Percentiles rank a stretch among this genome's conserved stretches.
Evolutionary conservation across 2,113 vertebrate species (phyloP).

Genomic region (Mugil cephalus): DNA sequence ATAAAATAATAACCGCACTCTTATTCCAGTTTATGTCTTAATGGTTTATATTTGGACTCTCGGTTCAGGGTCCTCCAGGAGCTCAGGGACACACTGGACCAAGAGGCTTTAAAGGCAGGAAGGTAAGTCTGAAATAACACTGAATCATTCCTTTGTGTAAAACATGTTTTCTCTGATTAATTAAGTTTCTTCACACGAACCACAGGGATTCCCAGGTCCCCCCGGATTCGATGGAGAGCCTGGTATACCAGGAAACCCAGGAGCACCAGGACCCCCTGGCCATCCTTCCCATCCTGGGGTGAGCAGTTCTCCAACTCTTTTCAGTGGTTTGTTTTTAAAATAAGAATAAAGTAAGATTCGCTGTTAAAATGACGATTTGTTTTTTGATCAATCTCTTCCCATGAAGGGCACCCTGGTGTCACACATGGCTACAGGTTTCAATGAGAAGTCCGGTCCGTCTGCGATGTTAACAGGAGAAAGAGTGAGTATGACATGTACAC

Average conservation of each 20-base stretch:
- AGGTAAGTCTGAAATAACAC: slow-evolving; percentile 72
- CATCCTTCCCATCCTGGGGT: slow-evolving; percentile 88
- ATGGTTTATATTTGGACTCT: neutral
- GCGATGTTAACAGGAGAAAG: slow-evolving; percentile 88
- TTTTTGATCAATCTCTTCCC: neutral
- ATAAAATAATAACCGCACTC: too few relatives aligned
- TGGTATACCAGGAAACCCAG: slow-evolving; percentile 94
- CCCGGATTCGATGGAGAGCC: slow-evolving; percentile 95
- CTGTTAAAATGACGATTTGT: fast-evolving
- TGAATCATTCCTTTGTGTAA: neutral
- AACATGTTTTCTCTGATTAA: neutral
- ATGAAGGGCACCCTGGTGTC: slow-evolving; percentile 85
- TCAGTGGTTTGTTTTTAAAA: neutral
- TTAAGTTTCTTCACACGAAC: neutral
- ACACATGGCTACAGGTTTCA: slow-evolving; percentile 92
- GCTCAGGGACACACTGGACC: slow-evolving; percentile 89
- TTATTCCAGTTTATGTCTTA: too few relatives aligned
- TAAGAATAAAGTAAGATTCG: too few relatives aligned
- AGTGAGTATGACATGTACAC: slow-evolving; percentile 81
- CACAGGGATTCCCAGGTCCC: slow-evolving; percentile 91
- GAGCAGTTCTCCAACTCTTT: slow-evolving; percentile 19
- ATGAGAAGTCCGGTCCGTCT: slow-evolving; percentile 89
- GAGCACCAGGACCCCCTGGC: slow-evolving; percentile 90
- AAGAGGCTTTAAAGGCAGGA: slow-evolving; percentile 93
- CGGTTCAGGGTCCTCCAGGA: slow-evolving; percentile 91